Evolutionary conservation across 2,797 vertebrate species (phyloP).

Genomic region (Halcyon badia): DNA sequence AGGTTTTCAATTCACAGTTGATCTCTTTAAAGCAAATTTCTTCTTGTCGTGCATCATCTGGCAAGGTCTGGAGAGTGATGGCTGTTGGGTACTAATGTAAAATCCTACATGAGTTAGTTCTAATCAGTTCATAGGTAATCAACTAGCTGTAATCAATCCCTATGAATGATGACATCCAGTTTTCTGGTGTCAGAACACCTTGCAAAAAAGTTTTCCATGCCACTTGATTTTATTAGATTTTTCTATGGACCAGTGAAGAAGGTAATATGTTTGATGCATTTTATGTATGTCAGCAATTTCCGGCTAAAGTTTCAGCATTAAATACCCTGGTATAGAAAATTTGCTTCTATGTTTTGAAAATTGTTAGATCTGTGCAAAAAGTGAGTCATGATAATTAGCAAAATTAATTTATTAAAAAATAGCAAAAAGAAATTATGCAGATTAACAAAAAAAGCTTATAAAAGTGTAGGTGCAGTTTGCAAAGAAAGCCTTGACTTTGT

Average conservation of each 20-base stretch:
- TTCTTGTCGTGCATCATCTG: not conserved
- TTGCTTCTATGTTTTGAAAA: not conserved
- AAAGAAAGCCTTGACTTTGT: constrained; percentile 33
- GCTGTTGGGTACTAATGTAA: not conserved
- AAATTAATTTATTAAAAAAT: not conserved
- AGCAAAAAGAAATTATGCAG: not conserved
- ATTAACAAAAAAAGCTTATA: not conserved
- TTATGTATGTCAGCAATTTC: constrained; percentile 9
- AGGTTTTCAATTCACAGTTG: not conserved
- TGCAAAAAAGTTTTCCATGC: not conserved
- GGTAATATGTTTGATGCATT: not conserved
- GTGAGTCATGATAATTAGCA: not conserved
- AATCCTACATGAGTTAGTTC: not conserved
- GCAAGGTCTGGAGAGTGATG: not conserved
- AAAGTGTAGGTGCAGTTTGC: constrained; percentile 15
- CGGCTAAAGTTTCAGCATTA: not conserved
- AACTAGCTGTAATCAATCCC: not conserved
- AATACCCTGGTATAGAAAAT: not conserved
- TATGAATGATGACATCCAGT: not conserved
- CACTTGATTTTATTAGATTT: constrained; percentile 30
- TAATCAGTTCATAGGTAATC: not conserved
- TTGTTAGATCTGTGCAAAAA: not conserved
- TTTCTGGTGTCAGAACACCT: not conserved
- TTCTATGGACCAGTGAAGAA: constrained; percentile 1
- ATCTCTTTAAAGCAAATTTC: not conserved